Conservation (phyloP, 37 sponge, comb jelly and placozoan species). For the Crambe crambe region DNA sequence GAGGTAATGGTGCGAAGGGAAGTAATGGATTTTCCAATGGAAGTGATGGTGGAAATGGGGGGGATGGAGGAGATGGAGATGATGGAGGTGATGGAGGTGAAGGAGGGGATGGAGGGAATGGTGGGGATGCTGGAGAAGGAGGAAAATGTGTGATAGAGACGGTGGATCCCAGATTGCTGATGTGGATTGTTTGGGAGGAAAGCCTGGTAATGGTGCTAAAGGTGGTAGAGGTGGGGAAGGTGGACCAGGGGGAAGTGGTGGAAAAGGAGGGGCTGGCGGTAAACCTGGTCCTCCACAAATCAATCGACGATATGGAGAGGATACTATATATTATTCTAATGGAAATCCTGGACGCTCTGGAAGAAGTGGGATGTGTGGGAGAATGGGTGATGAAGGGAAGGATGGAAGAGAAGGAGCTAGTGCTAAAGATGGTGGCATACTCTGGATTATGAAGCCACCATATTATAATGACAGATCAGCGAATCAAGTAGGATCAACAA, state of each 20-base stretch:
- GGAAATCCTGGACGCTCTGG: conserved; percentile 37
- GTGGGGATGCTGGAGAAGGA: conserved; percentile 64
- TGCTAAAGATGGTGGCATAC: conserved; percentile 61
- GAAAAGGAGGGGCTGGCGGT: conserved; percentile 62
- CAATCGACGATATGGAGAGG: conserved; percentile 24
- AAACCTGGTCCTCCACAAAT: conserved; percentile 30
- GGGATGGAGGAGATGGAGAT: conserved; percentile 77
- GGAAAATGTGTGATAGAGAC: conserved; percentile 57
- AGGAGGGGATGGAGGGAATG: conserved; percentile 71
- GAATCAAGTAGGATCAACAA: conserved; percentile 45
- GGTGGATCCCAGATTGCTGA: conserved; percentile 46
- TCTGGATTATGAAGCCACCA: conserved; percentile 45
- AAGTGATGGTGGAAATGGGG: conserved; percentile 80
- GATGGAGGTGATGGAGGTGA: conserved; percentile 70
- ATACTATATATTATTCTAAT: conserved; percentile 16
- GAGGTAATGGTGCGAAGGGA: conserved; percentile 66
- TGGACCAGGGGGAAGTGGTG: conserved; percentile 68
- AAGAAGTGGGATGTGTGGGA: conserved; percentile 24
- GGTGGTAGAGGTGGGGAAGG: conserved; percentile 65
- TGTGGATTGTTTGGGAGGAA: conserved; percentile 63
- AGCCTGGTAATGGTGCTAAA: conserved; percentile 33
- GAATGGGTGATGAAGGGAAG: conserved; percentile 30
- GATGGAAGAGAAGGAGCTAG: conserved; percentile 31
- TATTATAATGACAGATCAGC: conserved; percentile 39
- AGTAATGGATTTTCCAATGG: conserved; percentile 36